Evolutionary conservation across 2,888 invertebrate species (phyloP).

Genomic region (Tanypteryx hageni): DNA sequence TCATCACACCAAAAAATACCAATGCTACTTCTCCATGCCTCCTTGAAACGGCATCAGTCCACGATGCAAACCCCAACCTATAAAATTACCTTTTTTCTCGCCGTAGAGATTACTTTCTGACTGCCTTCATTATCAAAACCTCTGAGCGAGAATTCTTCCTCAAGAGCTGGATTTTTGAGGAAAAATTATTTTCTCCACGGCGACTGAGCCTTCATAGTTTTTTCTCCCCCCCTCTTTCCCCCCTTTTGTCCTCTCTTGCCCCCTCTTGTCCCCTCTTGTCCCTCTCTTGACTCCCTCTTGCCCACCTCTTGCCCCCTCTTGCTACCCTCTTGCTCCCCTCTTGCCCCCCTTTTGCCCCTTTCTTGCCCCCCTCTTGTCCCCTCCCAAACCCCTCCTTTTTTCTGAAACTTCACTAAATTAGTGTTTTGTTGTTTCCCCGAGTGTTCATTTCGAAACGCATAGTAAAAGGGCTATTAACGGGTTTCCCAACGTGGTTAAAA

Average conservation of each 20-base stretch:
- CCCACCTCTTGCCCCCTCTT: not conserved
- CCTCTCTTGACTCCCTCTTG: no score
- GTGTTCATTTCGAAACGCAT: not conserved
- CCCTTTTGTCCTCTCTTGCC: not conserved
- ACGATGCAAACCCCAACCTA: no score
- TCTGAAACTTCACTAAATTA: not conserved
- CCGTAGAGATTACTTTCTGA: no score
- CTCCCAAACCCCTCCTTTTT: not conserved
- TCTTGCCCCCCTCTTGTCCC: not conserved
- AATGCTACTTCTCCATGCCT: no score
- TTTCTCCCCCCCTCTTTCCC: not conserved
- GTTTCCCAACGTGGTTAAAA: conserved; percentile 12
- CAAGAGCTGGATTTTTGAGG: not conserved
- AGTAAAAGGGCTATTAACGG: conserved; percentile 7
- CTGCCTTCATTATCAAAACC: no score
- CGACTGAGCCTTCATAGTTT: not conserved
- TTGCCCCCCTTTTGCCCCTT: not conserved
- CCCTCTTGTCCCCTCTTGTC: not conserved
- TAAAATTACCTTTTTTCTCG: no score
- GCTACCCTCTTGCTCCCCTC: not conserved
- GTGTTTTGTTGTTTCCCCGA: not conserved
- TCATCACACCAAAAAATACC: no score
- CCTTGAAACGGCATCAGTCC: no score
- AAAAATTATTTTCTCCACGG: not conserved
- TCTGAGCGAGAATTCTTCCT: no score